Percentiles rank a stretch among this genome's conserved stretches.
Conservation (phyloP, 2,888 invertebrate genomes). For the Meliscaeva auricollis region DNA sequence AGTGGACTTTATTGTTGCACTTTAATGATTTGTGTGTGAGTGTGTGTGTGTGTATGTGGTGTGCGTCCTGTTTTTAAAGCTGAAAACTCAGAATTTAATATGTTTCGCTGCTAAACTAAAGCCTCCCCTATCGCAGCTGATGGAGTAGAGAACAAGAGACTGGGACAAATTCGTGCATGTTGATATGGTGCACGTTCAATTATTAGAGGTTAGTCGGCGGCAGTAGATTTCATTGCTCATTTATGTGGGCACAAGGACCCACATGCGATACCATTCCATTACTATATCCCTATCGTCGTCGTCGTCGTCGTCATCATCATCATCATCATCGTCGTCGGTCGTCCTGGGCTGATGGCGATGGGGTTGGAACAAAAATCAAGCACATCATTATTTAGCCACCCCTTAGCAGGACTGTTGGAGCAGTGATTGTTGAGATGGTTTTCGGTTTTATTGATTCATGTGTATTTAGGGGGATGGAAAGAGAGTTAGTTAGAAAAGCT, state of each 20-base stretch:
- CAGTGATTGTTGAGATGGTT: slow-evolving; percentile 71
- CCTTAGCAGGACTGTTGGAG: slow-evolving; percentile 43
- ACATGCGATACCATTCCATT: slow-evolving; percentile 53
- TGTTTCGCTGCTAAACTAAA: slow-evolving; percentile 37
- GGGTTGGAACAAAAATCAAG: slow-evolving; percentile 55
- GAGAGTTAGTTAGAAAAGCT: slow-evolving; percentile 19
- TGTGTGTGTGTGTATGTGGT: slow-evolving; percentile 45
- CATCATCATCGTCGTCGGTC: not conserved
- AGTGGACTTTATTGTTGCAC: slow-evolving; percentile 60
- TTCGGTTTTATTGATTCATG: slow-evolving; percentile 68
- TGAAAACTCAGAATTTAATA: slow-evolving; percentile 54
- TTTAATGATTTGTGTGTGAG: slow-evolving; percentile 66
- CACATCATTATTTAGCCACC: slow-evolving; percentile 68
- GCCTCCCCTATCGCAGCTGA: slow-evolving; percentile 19
- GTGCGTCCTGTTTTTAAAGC: slow-evolving; percentile 61
- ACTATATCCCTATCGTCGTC: not conserved
- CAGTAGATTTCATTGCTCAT: slow-evolving; percentile 59
- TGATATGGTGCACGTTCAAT: slow-evolving; percentile 63
- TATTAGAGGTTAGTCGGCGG: slow-evolving; percentile 70
- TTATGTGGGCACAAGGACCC: slow-evolving; percentile 62
- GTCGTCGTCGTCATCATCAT: not conserved
- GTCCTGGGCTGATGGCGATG: not conserved
- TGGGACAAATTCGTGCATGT: slow-evolving; percentile 64
- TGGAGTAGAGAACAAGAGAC: slow-evolving; percentile 23
- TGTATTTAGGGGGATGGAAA: slow-evolving; percentile 24